These are phyloP conservation scores for Trissolcus basalis DNA, from an alignment of 1,140 invertebrate species.

Conservation along the genomic window DNA sequence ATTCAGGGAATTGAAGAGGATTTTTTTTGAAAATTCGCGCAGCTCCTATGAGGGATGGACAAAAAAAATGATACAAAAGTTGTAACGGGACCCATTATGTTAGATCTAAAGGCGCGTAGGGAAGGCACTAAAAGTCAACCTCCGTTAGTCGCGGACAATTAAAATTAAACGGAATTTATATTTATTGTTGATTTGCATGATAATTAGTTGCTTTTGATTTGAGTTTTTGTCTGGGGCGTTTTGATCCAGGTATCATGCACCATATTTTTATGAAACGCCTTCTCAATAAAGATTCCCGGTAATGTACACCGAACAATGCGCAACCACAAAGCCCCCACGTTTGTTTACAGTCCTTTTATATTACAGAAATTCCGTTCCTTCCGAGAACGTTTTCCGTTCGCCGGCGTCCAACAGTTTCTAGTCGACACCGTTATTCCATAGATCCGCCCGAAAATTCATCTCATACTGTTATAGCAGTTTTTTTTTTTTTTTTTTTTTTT, in stretches of 20 bases:
- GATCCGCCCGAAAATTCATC: slow-evolving; percentile 1
- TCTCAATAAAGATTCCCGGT: slow-evolving; percentile 29
- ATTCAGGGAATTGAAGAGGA: slow-evolving; percentile 33
- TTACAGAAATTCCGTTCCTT: slow-evolving; percentile 40
- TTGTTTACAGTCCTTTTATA: slow-evolving; percentile 42
- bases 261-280: slow-evolving; percentile 27
- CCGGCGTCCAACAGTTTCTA: slow-evolving; percentile 14
- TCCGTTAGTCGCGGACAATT: slow-evolving; percentile 43
- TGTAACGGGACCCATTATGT: slow-evolving; percentile 40
- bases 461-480: slow-evolving; percentile 1
- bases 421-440: slow-evolving; percentile 28
- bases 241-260: slow-evolving; percentile 20
- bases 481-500: slow-evolving; percentile 2
- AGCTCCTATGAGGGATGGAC: too few relatives aligned
- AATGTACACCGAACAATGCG: slow-evolving; percentile 21
- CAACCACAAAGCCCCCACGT: slow-evolving; percentile 17
- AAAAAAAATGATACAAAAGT: slow-evolving; percentile 28
- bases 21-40: slow-evolving; percentile 38
- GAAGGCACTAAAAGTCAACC: slow-evolving; percentile 48
- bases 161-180: slow-evolving; percentile 51
- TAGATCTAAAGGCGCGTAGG: slow-evolving; percentile 18
- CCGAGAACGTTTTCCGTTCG: slow-evolving; percentile 29
- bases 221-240: slow-evolving; percentile 12
- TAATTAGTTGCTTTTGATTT: slow-evolving; percentile 42
- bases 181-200: slow-evolving; percentile 41